Base-by-base conservation (phyloP, 2,113 vertebrate species). In the Pelvicachromis taeniatus region DNA sequence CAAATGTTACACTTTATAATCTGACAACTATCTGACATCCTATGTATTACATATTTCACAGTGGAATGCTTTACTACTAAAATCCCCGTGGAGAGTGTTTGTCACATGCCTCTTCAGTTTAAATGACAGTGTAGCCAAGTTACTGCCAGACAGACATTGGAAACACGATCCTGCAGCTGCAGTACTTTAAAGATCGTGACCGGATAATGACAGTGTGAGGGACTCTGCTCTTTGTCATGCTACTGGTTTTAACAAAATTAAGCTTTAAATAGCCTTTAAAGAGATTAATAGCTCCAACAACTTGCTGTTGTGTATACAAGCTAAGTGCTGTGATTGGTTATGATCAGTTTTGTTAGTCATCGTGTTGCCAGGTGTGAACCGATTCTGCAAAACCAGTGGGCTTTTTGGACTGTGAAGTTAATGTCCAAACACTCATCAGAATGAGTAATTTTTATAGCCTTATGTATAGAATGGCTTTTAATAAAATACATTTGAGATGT, bases 141-240 rank as follows among this genome's bases (percentile, higher is more conserved):
- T n/a, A 6, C 52, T 78, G 84, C 31, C 58, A 31, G 68, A 11
- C 33, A 40, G 33, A 70, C 7, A 42, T 7, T 65, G 58, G 88
- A 91, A 93, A 91, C 33, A 54, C 26, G 82, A 92, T 65, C 78
- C 83, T 78, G 11, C 70, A 45, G 83, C 89, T 85, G n/a, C 9
- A 80, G 85, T 88, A 68, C 33, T 90, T 86, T 77, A 65, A 63
- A 81, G 33, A 84, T 78, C 80, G 77, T 90, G 89, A 89, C 29
- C 81, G 83, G 31, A 78, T 19, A 33, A 40, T 16, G 38, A 77
- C 78, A 81, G 48, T 48, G 68, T 82, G 85, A 77, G 53, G 35
- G 13, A 77, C 26, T 5, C 29, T 38, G 3, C 42, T n/a, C 17
- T n/a, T 56, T 31, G 68, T 82, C 19, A 70, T 80, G 9, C 65